phyloP scores from a whole-genome alignment of 2,113 vertebrate genomes.

The Geococcyx californianus region DNA sequence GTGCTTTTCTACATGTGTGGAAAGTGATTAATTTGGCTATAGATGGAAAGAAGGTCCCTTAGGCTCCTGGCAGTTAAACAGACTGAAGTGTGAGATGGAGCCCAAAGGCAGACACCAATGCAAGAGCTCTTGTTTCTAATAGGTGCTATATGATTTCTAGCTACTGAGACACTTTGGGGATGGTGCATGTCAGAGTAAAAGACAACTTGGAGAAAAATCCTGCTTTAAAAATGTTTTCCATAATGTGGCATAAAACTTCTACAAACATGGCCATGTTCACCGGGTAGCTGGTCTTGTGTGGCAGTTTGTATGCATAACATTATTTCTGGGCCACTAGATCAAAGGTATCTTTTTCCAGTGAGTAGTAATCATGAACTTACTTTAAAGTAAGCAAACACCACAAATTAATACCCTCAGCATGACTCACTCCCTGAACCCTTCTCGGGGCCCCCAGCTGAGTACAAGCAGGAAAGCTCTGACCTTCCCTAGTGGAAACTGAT shows the following conservation, averaged over 20 bases:
- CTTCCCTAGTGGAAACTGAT: not conserved
- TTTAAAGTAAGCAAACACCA: not conserved
- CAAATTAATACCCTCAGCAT: rapidly evolving
- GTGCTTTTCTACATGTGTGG: not conserved
- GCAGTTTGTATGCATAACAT: not conserved
- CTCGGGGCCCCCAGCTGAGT: not conserved
- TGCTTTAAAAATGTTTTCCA: not conserved
- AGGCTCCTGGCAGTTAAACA: not conserved
- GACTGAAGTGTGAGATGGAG: rapidly evolving
- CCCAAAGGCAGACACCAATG: not conserved
- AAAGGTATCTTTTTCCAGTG: not conserved
- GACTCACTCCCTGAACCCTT: not conserved
- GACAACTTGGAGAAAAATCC: not conserved
- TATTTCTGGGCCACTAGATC: not conserved
- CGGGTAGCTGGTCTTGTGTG: not conserved
- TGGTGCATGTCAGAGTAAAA: not conserved
- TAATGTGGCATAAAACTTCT: not conserved
- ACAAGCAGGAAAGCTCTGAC: not conserved
- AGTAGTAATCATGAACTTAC: not conserved
- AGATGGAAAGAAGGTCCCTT: not conserved
- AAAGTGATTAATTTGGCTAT: not conserved
- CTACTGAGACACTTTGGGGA: not conserved
- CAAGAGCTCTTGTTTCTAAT: not conserved
- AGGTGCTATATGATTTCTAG: not conserved
- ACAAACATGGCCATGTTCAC: not conserved